These are phyloP conservation scores for Psylliodes chrysocephalus DNA, from an alignment of 2,888 invertebrate genomes.

Conservation along the genomic window DNA sequence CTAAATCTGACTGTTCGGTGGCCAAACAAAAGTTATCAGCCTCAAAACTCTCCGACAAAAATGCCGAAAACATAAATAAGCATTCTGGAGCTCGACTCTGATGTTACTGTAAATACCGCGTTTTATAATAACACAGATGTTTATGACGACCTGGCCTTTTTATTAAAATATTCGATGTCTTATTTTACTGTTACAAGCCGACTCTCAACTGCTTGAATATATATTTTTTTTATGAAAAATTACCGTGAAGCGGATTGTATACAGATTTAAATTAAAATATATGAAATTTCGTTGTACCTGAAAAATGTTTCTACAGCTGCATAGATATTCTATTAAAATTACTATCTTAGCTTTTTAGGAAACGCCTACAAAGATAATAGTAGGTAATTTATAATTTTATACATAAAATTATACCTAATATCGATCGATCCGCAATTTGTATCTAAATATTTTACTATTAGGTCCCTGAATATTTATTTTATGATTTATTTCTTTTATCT, in stretches of 20 bases:
- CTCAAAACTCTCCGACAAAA: constrained; percentile 54
- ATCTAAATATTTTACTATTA: no score
- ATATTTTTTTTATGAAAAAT: constrained; percentile 21
- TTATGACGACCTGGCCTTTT: constrained; percentile 47
- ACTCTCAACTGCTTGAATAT: constrained; percentile 17
- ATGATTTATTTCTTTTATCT: no score
- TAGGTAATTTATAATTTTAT: no score
- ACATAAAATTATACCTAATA: no score
- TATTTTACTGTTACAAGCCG: constrained; percentile 24
- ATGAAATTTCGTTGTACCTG: neutral
- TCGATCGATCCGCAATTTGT: no score
- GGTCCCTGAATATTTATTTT: no score
- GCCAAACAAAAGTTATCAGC: constrained; percentile 45
- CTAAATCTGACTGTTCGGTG: constrained; percentile 44
- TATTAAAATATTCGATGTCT: constrained; percentile 46
- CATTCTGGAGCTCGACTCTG: constrained; percentile 44
- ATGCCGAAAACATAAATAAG: constrained; percentile 57
- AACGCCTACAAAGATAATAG: no score
- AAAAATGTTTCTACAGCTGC: constrained; percentile 1
- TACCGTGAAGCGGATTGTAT: constrained; percentile 11
- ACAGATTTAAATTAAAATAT: constrained; percentile 8
- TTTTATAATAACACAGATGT: constrained; percentile 53
- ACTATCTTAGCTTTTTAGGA: no score
- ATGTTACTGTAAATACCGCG: constrained; percentile 52
- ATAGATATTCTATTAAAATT: neutral